Evolutionary conservation across 1,140 invertebrate species (phyloP), one percentile per base, ranked within the genome.

Genomic region (Mercenaria mercenaria): DNA sequence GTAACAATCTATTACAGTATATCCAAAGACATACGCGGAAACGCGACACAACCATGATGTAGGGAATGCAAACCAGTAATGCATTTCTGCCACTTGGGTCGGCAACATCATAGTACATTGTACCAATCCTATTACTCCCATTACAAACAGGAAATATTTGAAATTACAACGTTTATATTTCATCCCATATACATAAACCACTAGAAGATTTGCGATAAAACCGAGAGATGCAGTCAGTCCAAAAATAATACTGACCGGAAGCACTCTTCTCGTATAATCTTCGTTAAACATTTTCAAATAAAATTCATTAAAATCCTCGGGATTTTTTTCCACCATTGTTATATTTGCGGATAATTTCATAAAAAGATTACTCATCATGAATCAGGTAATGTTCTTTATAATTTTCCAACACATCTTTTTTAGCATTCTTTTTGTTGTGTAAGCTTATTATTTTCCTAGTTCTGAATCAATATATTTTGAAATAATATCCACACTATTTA

Each of bases 161-260:
- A 88, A 88, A 67, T 88, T 88, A 79, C 86, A 88, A 50, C 59
- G 86, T 52, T 88, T 88, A 41, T 88, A 88, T n/a, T 81, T 80
- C 11, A 80, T 0, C 15, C 86, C 86, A 56, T 88, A 88, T 15
- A 88, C 52, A 67, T 88, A 88, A 3, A 88, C 61, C 1, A 88
- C 86, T 8, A 88, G 47, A 29, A 81, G 37, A 43, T 88, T 88
- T 29, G 86, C 86, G 29, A 88, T 4, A 47, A 88, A 81, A 0
- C 86, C 86, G 0, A 88, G 11, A 39, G 56, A 80, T 0, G 86
- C 86, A n/a, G 56, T 88, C 18, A 88, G 77, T 72, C 86, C 86
- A 37, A 88, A 88, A 3, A 88, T 43, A 26, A 88, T 56, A 34
- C 86, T 88, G 13, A 81, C 86, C n/a, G 86, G 77, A 10, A 88